These are phyloP conservation scores for Thera obeliscata DNA, from an alignment of 2,888 invertebrate genomes.

Conservation along the genomic window DNA sequence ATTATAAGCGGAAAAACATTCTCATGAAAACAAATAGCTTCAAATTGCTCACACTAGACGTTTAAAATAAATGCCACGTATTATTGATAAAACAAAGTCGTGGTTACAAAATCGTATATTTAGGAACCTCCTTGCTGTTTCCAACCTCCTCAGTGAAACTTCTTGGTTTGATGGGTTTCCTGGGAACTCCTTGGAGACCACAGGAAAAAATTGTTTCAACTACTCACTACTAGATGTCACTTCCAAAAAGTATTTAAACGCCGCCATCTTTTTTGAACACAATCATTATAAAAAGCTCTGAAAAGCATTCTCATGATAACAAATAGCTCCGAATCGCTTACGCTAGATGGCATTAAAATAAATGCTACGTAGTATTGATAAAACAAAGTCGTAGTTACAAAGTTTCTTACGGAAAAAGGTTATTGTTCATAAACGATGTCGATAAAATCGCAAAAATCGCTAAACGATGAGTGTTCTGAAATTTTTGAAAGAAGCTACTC, in stretches of 20 bases:
- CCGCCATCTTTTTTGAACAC: no score
- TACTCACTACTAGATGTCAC: no score
- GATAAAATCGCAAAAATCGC: conserved; percentile 71
- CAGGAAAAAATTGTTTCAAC: no score
- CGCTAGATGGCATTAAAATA: not conserved
- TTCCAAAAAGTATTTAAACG: no score
- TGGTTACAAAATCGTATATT: conserved; percentile 2
- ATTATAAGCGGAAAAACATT: no score
- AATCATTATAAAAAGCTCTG: no score
- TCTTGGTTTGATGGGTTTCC: no score
- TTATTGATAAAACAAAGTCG: conserved; percentile 56
- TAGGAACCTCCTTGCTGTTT: no score
- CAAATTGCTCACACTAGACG: not conserved
- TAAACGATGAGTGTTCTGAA: conserved; percentile 72
- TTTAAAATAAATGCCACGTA: not conserved
- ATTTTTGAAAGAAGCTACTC: conserved; percentile 68
- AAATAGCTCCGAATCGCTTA: not conserved
- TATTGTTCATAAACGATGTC: conserved; percentile 59
- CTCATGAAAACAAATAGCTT: not conserved
- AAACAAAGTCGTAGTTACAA: conserved; percentile 44
- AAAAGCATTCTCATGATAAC: not conserved
- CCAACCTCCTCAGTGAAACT: no score
- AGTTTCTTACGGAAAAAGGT: not conserved
- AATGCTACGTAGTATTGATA: conserved; percentile 48
- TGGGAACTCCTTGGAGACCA: no score